Percentiles rank a stretch among this genome's conserved stretches.
phyloP scores from a whole-genome alignment of 53 echinoderm and acorn worm species.

The Echinometra lucunter region DNA sequence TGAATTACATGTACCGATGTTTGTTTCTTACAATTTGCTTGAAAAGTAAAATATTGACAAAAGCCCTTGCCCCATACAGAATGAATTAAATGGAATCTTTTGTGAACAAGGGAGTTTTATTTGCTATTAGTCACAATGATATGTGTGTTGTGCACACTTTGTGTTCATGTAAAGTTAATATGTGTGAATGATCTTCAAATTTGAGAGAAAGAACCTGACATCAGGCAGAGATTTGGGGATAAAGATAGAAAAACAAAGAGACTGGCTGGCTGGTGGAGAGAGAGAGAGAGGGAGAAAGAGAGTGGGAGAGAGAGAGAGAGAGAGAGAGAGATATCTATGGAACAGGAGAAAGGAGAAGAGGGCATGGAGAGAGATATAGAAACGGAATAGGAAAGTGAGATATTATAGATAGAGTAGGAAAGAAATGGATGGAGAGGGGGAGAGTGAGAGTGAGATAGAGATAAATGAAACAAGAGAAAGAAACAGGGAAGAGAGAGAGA shows the following conservation, averaged over 20 bases:
- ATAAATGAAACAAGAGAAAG: not conserved
- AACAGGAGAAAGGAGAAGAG: not conserved
- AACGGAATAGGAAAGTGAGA: not conserved
- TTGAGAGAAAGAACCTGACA: not conserved
- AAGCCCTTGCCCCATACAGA: not conserved
- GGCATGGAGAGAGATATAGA: not conserved
- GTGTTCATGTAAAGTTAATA: not conserved
- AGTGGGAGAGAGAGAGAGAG: not conserved
- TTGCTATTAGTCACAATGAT: conserved; percentile 32
- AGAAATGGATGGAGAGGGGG: not conserved
- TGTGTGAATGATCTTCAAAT: conserved; percentile 17
- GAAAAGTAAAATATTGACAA: not conserved
- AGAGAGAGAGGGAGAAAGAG: not conserved
- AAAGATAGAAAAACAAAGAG: not conserved
- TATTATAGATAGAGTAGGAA: not conserved
- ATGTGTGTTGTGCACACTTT: conserved; percentile 25
- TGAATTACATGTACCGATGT: not conserved
- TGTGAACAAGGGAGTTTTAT: not conserved
- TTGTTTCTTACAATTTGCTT: not conserved
- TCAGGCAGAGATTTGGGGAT: not conserved
- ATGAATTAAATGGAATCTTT: not conserved
- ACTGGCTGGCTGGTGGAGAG: not conserved
- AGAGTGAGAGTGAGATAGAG: not conserved
- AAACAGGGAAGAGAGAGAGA: not conserved
- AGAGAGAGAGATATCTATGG: not conserved